Base-by-base conservation (phyloP, 2,113 vertebrate genomes). In the Lathamus discolor region DNA sequence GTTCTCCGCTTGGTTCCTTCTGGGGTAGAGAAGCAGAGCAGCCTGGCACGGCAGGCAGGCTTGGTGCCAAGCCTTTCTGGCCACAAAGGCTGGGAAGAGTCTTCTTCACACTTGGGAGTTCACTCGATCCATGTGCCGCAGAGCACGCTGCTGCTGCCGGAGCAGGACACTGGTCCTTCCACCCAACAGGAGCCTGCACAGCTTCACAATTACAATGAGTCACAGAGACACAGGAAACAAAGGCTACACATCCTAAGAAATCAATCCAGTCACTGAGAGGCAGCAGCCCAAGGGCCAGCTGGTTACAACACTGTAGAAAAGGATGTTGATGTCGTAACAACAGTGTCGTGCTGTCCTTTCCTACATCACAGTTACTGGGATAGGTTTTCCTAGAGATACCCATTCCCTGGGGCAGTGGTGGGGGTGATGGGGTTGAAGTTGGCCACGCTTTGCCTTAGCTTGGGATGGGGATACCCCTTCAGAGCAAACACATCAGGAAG, bases 371-470 rank as follows among this genome's bases (percentile, higher is more conserved):
- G 20, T 33, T 33, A 10, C 22, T 23, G 57, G 25, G 35, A 17
- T 69, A 64, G 51, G 20, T 33, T 79, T 66, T 73, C 18, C 33
- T 29, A 41, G 35, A 39, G 3, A 16, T 22, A 37, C 73, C 1
- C 13, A 35, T 54, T 54, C 11, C 13, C 41, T 2, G 2, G 67
- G 35, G 61, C 0, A 3, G n/a, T 5, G 27, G 55, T 2, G 0
- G 54, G 13, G 24, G 51, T 31, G 23, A 14, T 3, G 35, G 25
- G 51, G 19, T 35, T 35, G 27, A 63, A 69, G 39, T 4, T 46
- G 76, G 55, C 35, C 62, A 69, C 0, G 0, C 72, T 44, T 64
- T 0, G 0, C 41, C 62, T 75, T 44, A 43, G 73, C 54, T 69
- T 1, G 5, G 46, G 43, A 31, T 0, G 0, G 43, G 39, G 67